Evolutionary conservation across 1,140 invertebrate genomes (phyloP).

Genomic region (Spodoptera frugiperda): DNA sequence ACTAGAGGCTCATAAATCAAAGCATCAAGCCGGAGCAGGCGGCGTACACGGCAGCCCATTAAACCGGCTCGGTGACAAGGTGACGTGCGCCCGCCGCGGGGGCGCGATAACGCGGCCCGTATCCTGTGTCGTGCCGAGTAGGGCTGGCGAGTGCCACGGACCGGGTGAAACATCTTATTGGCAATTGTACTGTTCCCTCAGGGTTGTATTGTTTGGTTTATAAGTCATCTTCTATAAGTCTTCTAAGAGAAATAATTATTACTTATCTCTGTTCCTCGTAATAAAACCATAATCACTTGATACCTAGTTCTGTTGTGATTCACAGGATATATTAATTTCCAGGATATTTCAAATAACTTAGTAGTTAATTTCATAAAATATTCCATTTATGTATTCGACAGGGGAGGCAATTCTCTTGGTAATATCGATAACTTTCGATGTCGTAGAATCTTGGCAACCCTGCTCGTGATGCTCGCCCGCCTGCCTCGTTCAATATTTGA

Average conservation of each 20-base stretch:
- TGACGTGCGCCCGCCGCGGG: constrained; percentile 77
- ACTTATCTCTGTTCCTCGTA: too few relatives aligned
- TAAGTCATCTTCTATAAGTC: background rate
- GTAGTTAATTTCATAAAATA: constrained; percentile 26
- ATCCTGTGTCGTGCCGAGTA: constrained; percentile 67
- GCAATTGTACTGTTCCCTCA: constrained; percentile 16
- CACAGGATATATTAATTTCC: background rate
- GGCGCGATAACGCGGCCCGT: constrained; percentile 78
- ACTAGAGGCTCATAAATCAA: constrained; percentile 51
- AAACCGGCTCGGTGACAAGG: constrained; percentile 83
- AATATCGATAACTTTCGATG: constrained; percentile 30
- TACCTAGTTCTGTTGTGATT: too few relatives aligned
- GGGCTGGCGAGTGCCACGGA: constrained; percentile 25
- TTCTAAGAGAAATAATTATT: background rate
- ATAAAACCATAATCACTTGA: too few relatives aligned
- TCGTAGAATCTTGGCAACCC: constrained; percentile 29
- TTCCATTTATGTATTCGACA: constrained; percentile 28
- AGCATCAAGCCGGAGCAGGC: constrained; percentile 67
- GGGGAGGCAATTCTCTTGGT: background rate
- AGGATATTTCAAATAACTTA: background rate
- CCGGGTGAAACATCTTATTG: constrained; percentile 30
- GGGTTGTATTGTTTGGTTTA: constrained; percentile 10
- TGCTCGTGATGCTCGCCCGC: constrained; percentile 66
- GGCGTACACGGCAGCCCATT: constrained; percentile 78
- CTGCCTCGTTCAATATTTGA: constrained; percentile 68